Conservation (phyloP, 2,797 vertebrate species). For the Anniella stebbinsi region DNA sequence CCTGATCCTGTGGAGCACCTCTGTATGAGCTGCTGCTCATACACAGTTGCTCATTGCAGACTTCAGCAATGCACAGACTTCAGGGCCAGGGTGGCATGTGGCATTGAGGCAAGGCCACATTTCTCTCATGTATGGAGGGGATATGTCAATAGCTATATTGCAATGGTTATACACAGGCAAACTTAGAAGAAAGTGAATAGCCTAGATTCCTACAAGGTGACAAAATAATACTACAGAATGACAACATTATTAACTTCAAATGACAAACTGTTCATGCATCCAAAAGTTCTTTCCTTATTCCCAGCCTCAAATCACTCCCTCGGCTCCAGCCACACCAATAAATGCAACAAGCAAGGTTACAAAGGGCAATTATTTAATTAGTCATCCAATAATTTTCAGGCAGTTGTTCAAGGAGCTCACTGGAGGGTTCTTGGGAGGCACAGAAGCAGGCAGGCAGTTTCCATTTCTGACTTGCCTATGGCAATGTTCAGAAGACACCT, state of each 20-base stretch:
- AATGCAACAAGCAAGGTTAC: background rate
- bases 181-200: background rate
- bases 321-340: conserved; percentile 2
- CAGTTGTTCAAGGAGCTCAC: background rate
- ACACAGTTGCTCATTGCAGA: background rate
- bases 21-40: background rate
- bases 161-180: background rate
- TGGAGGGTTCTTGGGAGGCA: background rate
- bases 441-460: background rate
- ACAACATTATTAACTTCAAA: background rate
- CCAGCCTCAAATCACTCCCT: conserved; percentile 6
- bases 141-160: background rate
- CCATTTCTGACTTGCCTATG: background rate
- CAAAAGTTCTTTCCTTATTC: background rate
- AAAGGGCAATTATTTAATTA: background rate
- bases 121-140: background rate
- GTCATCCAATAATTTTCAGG: background rate
- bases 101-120: background rate
- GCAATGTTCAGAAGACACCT: too few species aligned
- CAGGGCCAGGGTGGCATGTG: background rate
- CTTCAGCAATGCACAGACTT: background rate
- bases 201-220: background rate
- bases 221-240: background rate
- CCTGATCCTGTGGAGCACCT: too few species aligned
- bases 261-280: background rate